Evolutionary conservation across 1,140 invertebrate genomes (phyloP).

Genomic region (Saccostrea cuccullata): DNA sequence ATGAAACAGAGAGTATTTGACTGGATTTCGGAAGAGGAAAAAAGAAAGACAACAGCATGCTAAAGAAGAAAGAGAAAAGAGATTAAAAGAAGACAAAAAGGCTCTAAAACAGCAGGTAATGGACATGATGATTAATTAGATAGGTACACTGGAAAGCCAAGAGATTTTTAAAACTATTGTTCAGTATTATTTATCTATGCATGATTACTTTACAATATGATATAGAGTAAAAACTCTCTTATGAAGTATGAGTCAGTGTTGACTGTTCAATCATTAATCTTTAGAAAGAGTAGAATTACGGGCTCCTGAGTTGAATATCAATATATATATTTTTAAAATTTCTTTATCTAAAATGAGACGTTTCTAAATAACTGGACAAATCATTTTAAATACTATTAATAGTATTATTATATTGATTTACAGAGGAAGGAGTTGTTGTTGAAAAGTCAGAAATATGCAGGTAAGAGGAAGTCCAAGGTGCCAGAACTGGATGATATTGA

Average conservation of each 20-base stretch:
- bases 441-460: constrained; percentile 48
- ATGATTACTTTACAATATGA: no score
- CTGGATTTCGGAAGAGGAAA: constrained; percentile 66
- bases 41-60: constrained; percentile 65
- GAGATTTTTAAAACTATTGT: no score
- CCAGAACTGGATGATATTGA: constrained; percentile 39
- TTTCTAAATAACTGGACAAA: no score
- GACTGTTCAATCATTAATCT: no score
- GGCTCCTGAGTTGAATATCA: no score
- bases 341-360: no score
- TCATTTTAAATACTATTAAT: neutral
- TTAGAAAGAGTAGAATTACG: no score
- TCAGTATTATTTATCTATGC: no score
- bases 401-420: constrained; percentile 4
- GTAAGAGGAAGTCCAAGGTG: constrained; percentile 40
- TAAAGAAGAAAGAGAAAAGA: constrained; percentile 59
- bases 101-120: constrained; percentile 53
- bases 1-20: constrained; percentile 60
- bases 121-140: neutral
- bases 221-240: no score
- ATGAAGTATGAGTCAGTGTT: no score
- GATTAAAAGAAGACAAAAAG: constrained; percentile 55
- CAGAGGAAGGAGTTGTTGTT: constrained; percentile 59
- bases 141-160: no score
- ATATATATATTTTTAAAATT: no score